Base-by-base conservation (phyloP, 2,797 vertebrate species). In the Crenuchus spilurus region DNA sequence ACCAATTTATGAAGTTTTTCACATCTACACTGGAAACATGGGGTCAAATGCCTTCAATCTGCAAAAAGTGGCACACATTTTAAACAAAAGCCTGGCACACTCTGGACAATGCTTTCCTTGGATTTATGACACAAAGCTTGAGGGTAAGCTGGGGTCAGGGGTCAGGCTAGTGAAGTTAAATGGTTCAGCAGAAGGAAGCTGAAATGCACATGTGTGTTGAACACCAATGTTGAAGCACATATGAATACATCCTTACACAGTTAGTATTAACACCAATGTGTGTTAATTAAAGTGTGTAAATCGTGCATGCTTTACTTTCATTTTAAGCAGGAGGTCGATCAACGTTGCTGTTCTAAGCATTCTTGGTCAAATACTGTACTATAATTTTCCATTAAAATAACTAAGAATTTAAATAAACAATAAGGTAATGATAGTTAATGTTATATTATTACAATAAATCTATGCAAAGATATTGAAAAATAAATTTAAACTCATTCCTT, bases 51-150 rank as follows among this genome's bases (percentile, higher is more conserved):
- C 28, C 52, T 70, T 67, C 48, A 33, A 76, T 55, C 37, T 67
- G 26, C 52, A 65, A 42, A 14, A 24, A 41, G 33, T n/a, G 46
- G 62, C 72, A 70, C 73, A 73, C 35, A 2, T 51, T 68, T 18
- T 33, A 30, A 57, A 61, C 68, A 62, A 74, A 66, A 58, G 22
- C 67, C 33, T 37, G 80, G 35, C 65, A 54, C 62, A 81, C 79
- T 80, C 70, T 68, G 70, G 1, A 57, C 18, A 80, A 85, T 73
- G 71, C 80, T 80, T 80, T 76, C 55, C 66, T 65, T 41, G 28
- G 75, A 85, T 86, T 84, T 84, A 84, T 61, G 70, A 65, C 58
- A 55, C 41, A 48, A 10, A 58, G 39, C 48, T 72, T 51, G 57
- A 52, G 61, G 81, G 82, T 86, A 78, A 75, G 66, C 16, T 61